Evolutionary conservation across 2,113 vertebrate species (phyloP).

Genomic region (Scophthalmus maximus): DNA sequence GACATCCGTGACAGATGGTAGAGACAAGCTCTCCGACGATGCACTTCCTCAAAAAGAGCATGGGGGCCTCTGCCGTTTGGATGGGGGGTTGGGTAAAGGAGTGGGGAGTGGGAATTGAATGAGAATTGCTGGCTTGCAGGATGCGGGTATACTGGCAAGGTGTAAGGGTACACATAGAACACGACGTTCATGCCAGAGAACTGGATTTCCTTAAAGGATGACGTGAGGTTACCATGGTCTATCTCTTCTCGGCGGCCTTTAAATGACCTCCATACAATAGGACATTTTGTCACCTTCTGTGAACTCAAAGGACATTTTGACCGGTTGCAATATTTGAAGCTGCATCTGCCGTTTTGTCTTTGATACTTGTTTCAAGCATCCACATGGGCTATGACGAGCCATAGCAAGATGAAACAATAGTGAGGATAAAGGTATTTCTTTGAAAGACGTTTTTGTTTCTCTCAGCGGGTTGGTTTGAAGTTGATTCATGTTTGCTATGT

Average conservation of each 20-base stretch:
- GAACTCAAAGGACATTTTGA: conserved; percentile 27
- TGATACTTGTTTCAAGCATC: conserved; percentile 57
- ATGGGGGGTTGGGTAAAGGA: neutral
- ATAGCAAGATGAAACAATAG: conserved; percentile 76
- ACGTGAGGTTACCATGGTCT: conserved; percentile 64
- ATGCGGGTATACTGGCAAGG: conserved; percentile 69
- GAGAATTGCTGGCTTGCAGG: conserved; percentile 56
- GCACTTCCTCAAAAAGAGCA: conserved; percentile 64
- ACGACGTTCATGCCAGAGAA: conserved; percentile 68
- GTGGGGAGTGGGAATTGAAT: conserved; percentile 32
- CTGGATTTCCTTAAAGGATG: conserved; percentile 73
- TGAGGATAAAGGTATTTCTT: conserved; percentile 71
- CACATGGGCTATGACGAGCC: conserved; percentile 41
- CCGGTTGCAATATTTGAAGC: conserved; percentile 22
- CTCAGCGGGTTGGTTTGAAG: conserved; percentile 73
- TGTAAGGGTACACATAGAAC: conserved; percentile 62
- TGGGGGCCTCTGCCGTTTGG: conserved; percentile 52
- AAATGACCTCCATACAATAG: conserved; percentile 39
- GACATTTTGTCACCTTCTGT: conserved; percentile 27
- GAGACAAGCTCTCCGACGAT: conserved; percentile 71
- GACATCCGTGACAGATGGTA: conserved; percentile 77
- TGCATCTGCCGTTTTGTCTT: conserved; percentile 29
- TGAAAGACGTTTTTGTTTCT: conserved; percentile 71
- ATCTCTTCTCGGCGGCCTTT: conserved; percentile 42
- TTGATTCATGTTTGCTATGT: conserved; percentile 78